Evolutionary conservation across 2,888 invertebrate species (phyloP), one percentile per base, ranked within the genome.

Genomic region (Meghimatium bilineatum): DNA sequence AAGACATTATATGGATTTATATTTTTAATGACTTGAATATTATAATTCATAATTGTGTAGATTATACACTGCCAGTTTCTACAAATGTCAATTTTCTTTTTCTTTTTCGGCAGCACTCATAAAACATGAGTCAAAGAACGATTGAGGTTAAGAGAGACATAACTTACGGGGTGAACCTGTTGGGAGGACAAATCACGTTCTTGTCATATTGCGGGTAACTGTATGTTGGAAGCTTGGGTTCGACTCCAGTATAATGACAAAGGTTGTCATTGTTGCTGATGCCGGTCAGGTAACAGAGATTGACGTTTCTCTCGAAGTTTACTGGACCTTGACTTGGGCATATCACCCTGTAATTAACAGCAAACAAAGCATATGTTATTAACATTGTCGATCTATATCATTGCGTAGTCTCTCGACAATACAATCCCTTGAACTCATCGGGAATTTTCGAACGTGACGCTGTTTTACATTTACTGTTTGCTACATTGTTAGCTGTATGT

Each of bases 171-270:
- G 14, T 44, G 60, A 78, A 79, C 36, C 78, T 69, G 38, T 63
- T 78, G 20, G 83, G 83, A 20, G 71, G 71, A 38, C 78, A 72
- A 26, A 63, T 60, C 34, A 72, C 0, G 26, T 72, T 44, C 32
- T 63, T 72, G 20, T 83, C 83, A 72, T 83, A 83, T 52, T 83
- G 83, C 17, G 83, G 83, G 79, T 83, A 83, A 56, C 66, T 77
- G 34, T 60, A 63, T 2, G 83, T 83, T 8, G 83, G 63, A 3
- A 72, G 36, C 36, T 79, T 83, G 29, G 83, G 78, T n/a, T 78
- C 44, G 23, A 83, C 83, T 20, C 78, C 83, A 8, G 83, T 83
- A 66, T 72, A 36, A 38, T 78, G 78, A 44, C 83, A 83, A 44
- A 83, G 63, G 78, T 83, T 83, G 60, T 79, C 72, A 36, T 83